Evolutionary conservation across 1,140 invertebrate species (phyloP).

Genomic region (Gryllus bimaculatus): DNA sequence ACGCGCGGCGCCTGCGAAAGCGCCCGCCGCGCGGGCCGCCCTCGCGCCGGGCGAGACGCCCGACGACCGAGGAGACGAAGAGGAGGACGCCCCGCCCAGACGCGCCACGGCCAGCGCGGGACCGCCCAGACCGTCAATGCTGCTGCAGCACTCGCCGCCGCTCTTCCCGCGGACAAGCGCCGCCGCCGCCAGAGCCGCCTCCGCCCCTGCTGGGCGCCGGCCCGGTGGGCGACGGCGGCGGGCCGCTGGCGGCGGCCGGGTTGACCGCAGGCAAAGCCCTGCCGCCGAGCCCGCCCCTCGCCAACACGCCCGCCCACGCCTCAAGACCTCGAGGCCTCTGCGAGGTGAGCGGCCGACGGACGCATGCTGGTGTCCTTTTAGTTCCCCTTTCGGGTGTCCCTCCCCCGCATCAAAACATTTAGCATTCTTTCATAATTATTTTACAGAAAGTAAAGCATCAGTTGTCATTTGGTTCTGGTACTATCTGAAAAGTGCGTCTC

Average conservation of each 20-base stretch:
- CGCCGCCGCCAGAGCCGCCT: not conserved
- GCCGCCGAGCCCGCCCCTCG: not conserved
- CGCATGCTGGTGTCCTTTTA: not conserved
- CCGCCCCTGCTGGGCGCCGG: not conserved
- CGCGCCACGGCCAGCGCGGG: not conserved
- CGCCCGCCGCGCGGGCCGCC: too few species aligned
- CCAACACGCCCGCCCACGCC: too few species aligned
- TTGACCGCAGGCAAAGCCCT: not conserved
- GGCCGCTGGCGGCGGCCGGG: too few species aligned
- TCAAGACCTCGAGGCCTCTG: not conserved
- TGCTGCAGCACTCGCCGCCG: not conserved
- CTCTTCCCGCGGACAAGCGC: not conserved
- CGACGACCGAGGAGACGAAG: not conserved
- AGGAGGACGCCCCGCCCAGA: not conserved
- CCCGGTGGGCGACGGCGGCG: too few species aligned
- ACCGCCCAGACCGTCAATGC: not conserved
- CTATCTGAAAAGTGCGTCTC: too few species aligned
- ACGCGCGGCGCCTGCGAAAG: too few species aligned
- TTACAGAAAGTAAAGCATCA: too few species aligned
- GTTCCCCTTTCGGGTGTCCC: too few species aligned
- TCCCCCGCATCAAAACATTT: too few species aligned
- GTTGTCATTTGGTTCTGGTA: too few species aligned
- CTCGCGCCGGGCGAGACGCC: not conserved
- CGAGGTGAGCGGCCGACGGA: not conserved
- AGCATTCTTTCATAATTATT: too few species aligned